Evolutionary conservation across 1,140 invertebrate species (phyloP).

Genomic region (Agrilus planipennis): DNA sequence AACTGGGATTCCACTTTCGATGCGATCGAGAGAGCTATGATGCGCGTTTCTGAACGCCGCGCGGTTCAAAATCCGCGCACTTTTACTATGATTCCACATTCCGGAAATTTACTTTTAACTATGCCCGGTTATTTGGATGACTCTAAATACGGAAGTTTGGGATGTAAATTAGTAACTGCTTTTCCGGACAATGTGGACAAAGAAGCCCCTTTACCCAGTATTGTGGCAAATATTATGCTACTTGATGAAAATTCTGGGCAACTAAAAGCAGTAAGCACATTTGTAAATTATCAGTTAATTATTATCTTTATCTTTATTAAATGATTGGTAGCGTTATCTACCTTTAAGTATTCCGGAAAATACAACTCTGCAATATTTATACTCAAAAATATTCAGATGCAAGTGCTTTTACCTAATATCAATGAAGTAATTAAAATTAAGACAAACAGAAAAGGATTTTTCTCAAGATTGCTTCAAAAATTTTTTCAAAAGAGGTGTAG

Average conservation of each 20-base stretch:
- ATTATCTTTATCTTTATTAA: no score
- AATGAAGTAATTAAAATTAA: no score
- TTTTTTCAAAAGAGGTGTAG: no score
- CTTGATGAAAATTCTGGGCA: conserved; percentile 35
- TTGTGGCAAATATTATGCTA: conserved; percentile 36
- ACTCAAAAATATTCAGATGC: no score
- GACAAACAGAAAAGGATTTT: no score
- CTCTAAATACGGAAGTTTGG: conserved; percentile 28
- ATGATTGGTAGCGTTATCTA: no score
- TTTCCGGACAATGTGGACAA: conserved; percentile 30
- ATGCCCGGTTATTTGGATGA: conserved; percentile 39
- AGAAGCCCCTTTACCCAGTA: conserved; percentile 30
- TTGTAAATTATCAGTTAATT: no score
- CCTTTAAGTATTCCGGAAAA: no score
- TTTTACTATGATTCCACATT: conserved; percentile 14
- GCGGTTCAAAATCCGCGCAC: conserved; percentile 18
- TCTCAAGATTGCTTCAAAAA: no score
- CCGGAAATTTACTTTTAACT: conserved; percentile 25
- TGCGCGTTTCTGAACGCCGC: conserved; percentile 10
- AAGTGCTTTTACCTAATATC: no score
- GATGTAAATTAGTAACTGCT: conserved; percentile 38
- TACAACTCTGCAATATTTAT: no score
- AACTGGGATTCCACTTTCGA: conserved; percentile 17
- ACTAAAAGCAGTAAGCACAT: conserved; percentile 31
- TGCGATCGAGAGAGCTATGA: conserved; percentile 17